These are phyloP conservation scores for Craterocephalus amniculus DNA, from an alignment of 2,797 vertebrate genomes.

Conservation along the genomic window DNA sequence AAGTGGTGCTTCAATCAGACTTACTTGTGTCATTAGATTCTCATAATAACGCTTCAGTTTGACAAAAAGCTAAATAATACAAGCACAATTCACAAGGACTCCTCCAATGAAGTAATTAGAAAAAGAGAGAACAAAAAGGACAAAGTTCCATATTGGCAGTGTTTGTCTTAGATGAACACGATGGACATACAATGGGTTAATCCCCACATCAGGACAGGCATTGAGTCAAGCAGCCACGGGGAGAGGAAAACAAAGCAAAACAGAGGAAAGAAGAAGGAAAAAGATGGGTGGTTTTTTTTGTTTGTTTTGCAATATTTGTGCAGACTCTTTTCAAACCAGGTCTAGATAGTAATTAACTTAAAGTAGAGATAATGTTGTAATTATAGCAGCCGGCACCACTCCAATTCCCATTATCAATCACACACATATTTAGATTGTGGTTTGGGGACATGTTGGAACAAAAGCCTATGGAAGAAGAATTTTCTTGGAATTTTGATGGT, in stretches of 20 bases:
- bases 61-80: slow-evolving; percentile 2
- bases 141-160: slow-evolving; percentile 29
- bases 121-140: slow-evolving; percentile 15
- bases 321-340: slow-evolving; percentile 44
- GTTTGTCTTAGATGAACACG: slow-evolving; percentile 44
- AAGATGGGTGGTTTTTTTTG: slow-evolving; percentile 17
- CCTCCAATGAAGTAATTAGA: slow-evolving; percentile 35
- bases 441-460: slow-evolving; percentile 23
- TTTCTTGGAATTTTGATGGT: slow-evolving; percentile 6
- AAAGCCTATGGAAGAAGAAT: neutral
- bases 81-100: slow-evolving; percentile 3
- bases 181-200: slow-evolving; percentile 21
- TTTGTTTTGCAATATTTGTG: slow-evolving; percentile 41
- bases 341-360: slow-evolving; percentile 75
- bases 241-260: slow-evolving; percentile 7
- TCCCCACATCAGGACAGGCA: slow-evolving; percentile 26
- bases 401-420: slow-evolving; percentile 57
- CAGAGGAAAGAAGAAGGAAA: slow-evolving; percentile 5
- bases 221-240: slow-evolving; percentile 17
- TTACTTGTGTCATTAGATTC: slow-evolving; percentile 8
- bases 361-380: slow-evolving; percentile 71
- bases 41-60: slow-evolving; percentile 9
- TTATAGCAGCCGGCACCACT: slow-evolving; percentile 55
- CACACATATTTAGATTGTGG: slow-evolving; percentile 49
- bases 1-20: slow-evolving; percentile 28